phyloP scores from a whole-genome alignment of 2,113 vertebrate genomes.

The Glareola pratincola region DNA sequence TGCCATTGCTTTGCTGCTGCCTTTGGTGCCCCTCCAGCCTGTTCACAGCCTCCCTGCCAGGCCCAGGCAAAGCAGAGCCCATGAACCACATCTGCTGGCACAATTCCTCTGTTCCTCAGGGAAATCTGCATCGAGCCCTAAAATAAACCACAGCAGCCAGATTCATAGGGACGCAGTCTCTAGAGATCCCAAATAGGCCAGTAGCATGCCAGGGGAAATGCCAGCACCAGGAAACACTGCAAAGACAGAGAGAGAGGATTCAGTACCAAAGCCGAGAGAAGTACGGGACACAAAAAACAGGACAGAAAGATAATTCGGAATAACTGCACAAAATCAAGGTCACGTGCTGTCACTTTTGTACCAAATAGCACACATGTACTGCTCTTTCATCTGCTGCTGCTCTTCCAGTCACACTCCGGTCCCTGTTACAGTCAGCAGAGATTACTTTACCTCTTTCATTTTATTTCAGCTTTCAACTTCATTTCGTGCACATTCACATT shows the following conservation, averaged over 20 bases:
- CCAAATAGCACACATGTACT: not conserved
- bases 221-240: not conserved
- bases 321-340: not conserved
- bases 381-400: not conserved
- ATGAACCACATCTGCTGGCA: not conserved
- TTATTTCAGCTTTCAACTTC: not conserved
- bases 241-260: not conserved
- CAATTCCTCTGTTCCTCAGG: not conserved
- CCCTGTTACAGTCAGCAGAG: not conserved
- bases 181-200: not conserved
- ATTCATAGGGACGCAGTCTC: not conserved
- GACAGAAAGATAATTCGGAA: not conserved
- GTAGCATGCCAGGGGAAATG: not conserved
- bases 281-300: not conserved
- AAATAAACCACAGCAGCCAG: not conserved
- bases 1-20: not conserved
- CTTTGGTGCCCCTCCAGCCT: not conserved
- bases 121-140: fast-evolving
- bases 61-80: not conserved
- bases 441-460: not conserved
- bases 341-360: not conserved
- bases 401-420: not conserved
- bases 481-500: not conserved
- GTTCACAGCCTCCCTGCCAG: fast-evolving
- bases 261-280: not conserved